Conservation (phyloP, 2,113 vertebrate species). For the Nycticorax nycticorax region DNA sequence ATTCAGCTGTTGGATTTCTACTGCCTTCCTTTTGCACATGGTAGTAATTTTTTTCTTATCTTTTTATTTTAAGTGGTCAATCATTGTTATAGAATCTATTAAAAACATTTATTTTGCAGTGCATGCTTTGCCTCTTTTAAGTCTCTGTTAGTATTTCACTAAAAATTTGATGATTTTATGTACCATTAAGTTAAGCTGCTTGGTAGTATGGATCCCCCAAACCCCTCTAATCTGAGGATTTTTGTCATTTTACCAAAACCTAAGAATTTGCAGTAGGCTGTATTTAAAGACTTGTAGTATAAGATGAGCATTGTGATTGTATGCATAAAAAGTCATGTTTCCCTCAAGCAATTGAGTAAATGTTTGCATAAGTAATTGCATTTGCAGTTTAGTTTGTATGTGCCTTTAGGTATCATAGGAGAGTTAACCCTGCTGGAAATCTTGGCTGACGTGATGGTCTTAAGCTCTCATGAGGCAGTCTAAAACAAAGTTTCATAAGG, state of each 20-base stretch:
- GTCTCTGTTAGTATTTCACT: not conserved
- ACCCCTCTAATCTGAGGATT: not conserved
- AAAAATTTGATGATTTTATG: not conserved
- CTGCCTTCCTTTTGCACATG: not conserved
- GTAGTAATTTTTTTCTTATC: accelerated
- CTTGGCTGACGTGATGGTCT: not conserved
- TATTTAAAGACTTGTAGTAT: not conserved
- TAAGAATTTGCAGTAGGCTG: not conserved
- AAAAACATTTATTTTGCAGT: not conserved
- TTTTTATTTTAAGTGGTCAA: not conserved
- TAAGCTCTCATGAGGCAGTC: not conserved
- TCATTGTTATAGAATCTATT: not conserved
- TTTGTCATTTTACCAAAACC: not conserved
- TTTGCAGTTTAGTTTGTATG: not conserved
- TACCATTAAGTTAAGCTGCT: not conserved
- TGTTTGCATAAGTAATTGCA: constrained; percentile 40
- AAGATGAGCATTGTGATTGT: not conserved
- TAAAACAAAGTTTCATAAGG: not conserved
- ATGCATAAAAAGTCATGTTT: not conserved
- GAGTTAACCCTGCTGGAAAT: not conserved
- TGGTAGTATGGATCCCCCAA: not conserved
- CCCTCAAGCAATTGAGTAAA: not conserved
- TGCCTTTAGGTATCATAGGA: not conserved
- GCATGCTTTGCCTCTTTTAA: not conserved
- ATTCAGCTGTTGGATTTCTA: not conserved